Percentiles rank a stretch among this genome's conserved stretches.
phyloP scores from a whole-genome alignment of 2,888 invertebrate genomes.

The Cephus pygmeus region DNA sequence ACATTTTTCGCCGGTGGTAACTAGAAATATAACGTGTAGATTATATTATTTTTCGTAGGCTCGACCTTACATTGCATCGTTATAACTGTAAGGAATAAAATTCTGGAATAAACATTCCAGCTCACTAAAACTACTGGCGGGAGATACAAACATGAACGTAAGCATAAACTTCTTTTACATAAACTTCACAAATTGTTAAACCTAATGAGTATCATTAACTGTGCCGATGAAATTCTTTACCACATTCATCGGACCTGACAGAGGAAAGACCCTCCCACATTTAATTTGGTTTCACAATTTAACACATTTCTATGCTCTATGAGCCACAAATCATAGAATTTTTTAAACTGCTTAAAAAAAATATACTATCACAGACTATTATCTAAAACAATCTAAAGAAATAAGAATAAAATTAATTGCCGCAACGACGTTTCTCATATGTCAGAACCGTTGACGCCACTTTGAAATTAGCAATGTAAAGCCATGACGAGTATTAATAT shows the following conservation, averaged over 20 bases:
- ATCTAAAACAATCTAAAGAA: conserved; percentile 26
- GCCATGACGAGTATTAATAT: neutral
- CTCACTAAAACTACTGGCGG: neutral
- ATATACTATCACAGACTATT: conserved; percentile 40
- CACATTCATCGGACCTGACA: neutral
- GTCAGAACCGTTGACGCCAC: neutral
- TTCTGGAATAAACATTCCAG: neutral
- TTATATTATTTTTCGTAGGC: neutral
- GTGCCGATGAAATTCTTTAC: neutral
- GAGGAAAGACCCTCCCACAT: neutral
- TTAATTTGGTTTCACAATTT: neutral
- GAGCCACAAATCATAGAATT: neutral
- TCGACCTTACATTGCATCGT: neutral
- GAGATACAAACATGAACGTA: neutral
- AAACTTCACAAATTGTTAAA: neutral
- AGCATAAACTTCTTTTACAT: neutral
- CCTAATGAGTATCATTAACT: neutral
- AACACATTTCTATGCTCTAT: neutral
- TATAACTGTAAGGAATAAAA: neutral
- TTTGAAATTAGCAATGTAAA: neutral
- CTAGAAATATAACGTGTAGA: neutral
- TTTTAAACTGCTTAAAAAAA: neutral
- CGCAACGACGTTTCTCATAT: too few species aligned
- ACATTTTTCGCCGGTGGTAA: neutral
- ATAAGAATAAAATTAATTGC: neutral